Conservation (phyloP, 2,888 invertebrate genomes). For the Stenichneumon culpator region DNA sequence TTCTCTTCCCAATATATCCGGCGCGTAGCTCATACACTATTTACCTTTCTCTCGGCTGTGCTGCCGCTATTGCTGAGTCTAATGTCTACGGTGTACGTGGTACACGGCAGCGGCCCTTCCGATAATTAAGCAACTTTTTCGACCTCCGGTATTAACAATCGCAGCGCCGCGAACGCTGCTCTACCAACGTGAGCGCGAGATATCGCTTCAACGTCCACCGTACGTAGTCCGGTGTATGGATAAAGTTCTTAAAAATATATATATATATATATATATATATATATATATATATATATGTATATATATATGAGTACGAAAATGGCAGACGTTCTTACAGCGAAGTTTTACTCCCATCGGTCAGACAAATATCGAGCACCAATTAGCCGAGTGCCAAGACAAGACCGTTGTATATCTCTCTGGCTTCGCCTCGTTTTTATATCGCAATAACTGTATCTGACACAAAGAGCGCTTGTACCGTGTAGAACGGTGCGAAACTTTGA, state of each 20-base stretch:
- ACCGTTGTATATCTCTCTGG: neutral
- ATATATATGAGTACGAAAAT: too few species aligned
- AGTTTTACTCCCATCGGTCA: conserved; percentile 1
- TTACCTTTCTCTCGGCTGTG: conserved; percentile 7
- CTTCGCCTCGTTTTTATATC: neutral
- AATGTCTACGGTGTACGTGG: neutral
- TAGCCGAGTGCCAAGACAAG: conserved; percentile 9
- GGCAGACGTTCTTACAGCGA: neutral
- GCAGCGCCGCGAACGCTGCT: neutral
- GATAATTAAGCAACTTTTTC: conserved; percentile 37
- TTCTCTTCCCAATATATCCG: neutral
- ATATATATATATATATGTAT: too few species aligned
- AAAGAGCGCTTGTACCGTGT: neutral
- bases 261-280: too few species aligned
- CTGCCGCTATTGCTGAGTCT: neutral
- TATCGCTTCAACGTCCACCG: neutral
- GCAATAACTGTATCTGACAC: neutral
- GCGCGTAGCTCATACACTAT: neutral
- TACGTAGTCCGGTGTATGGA: neutral
- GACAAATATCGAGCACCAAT: conserved; percentile 24
- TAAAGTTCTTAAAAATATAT: conserved; percentile 7
- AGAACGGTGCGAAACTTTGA: neutral
- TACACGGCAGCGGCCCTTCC: conserved; percentile 20
- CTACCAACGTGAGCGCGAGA: neutral
- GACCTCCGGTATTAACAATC: conserved; percentile 18